phyloP scores from a whole-genome alignment of 2,113 vertebrate species.

The Phrynosoma blainvillii region DNA sequence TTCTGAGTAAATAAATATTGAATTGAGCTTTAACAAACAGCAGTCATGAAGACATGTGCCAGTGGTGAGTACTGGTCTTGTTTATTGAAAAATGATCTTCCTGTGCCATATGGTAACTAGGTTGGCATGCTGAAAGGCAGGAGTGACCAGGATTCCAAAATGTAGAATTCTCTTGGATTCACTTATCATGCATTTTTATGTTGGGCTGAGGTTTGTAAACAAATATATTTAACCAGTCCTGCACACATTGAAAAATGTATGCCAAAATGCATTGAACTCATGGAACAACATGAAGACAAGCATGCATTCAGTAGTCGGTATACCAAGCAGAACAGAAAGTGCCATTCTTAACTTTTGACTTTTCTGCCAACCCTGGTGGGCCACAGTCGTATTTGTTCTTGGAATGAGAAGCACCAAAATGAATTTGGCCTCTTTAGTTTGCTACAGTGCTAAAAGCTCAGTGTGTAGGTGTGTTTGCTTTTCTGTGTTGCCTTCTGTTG shows the following conservation, averaged over 20 bases:
- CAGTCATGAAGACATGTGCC: neutral
- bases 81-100: neutral
- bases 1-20: neutral
- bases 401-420: neutral
- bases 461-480: neutral
- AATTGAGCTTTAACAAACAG: neutral
- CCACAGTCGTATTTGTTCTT: neutral
- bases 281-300: neutral
- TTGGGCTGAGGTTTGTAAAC: neutral
- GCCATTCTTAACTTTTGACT: neutral
- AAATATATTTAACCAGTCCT: neutral
- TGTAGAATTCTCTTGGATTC: neutral
- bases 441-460: neutral
- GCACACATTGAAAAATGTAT: neutral
- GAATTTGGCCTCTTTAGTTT: neutral
- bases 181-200: neutral
- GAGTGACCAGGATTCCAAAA: no score
- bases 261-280: neutral
- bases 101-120: neutral
- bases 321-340: neutral
- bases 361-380: rapidly evolving
- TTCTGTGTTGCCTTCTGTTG: slow-evolving; percentile 13
- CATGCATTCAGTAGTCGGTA: neutral
- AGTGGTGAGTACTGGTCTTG: neutral
- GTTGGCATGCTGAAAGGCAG: neutral